Evolutionary conservation across 2,888 invertebrate species (phyloP).

Genomic region (Tupiocoris notatus): DNA sequence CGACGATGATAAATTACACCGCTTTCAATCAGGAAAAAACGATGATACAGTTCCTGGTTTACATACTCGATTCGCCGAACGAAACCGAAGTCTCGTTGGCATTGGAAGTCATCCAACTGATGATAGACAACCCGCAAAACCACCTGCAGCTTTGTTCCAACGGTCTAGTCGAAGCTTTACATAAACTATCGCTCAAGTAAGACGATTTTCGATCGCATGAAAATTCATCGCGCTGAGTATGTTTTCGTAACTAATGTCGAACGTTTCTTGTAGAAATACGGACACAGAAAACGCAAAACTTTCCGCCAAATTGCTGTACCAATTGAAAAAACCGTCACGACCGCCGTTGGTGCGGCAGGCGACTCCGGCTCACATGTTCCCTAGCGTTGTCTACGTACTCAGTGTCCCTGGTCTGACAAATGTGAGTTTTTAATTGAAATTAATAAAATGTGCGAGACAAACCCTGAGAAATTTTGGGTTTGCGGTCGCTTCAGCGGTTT

Average conservation of each 20-base stretch:
- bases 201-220: too few relatives aligned
- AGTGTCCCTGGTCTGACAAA: slow-evolving; percentile 23
- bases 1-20: too few relatives aligned
- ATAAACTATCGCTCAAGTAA: slow-evolving; percentile 7
- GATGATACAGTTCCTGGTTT: slow-evolving; percentile 30
- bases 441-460: too few relatives aligned
- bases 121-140: slow-evolving; percentile 26
- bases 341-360: slow-evolving; percentile 10
- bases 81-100: slow-evolving; percentile 12
- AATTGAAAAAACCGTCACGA: slow-evolving; percentile 16
- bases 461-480: too few relatives aligned
- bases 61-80: slow-evolving; percentile 31
- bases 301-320: slow-evolving; percentile 12
- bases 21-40: slow-evolving; percentile 31
- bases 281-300: slow-evolving; percentile 17
- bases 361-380: slow-evolving; percentile 24
- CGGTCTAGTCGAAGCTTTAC: slow-evolving; percentile 7
- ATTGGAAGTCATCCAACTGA: slow-evolving; percentile 25
- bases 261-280: not conserved
- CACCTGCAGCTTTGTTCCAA: slow-evolving; percentile 13
- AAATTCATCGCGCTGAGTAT: too few relatives aligned
- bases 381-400: slow-evolving; percentile 28
- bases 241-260: too few relatives aligned
- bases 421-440: slow-evolving; percentile 7
- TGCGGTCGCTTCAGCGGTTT: too few relatives aligned